Base-by-base conservation (phyloP, 2,888 invertebrate species). In the Cheilosia vernalis region DNA sequence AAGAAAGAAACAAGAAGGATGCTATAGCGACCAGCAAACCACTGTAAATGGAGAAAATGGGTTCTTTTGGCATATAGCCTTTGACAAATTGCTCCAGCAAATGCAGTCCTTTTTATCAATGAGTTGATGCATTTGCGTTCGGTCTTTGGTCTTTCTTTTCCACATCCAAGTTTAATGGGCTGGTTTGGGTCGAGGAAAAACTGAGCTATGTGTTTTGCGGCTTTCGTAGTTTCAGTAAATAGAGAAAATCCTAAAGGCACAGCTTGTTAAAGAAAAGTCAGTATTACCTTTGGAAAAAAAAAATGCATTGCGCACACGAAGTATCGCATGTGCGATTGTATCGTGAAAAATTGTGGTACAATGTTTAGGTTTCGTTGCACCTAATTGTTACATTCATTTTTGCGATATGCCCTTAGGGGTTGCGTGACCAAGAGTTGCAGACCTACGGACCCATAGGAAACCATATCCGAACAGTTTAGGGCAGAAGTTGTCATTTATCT, bases 11-110 rank as follows among this genome's bases (percentile, higher is more conserved):
- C 2, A 17, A 10, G 17, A 37, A n/a, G 21, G 9, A 70, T 24
- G 24, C 19, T 40, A 49, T n/a, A n/a, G 33, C 27, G 13, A 40
- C 24, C 37, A 53, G 66, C 51, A 66, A 55, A 67, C 49, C 55
- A 42, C 27, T 27, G 24, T 37, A 27, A 60, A 70, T 49, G 49
- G 27, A 49, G 37, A 70, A 60, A 70, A 58, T 37, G 70, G 5
- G 15, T 69, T 56, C 56, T 24, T 40, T 67, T n/a, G n/a, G 70
- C 49, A n/a, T 1, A 49, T 4, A 37, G 10, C 4, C 58, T 60
- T 70, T 70, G 70, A 70, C 49, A 70, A 70, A 70, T 70, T 60
- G 49, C 58, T 24, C 9, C 15, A 15, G 58, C 13, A 70, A 70
- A 58, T 49, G 37, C 24, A 49, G 49, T 70, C 10, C 3, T 37